These are phyloP conservation scores for Labia minor DNA, from an alignment of 2,888 invertebrate genomes.

Conservation along the genomic window DNA sequence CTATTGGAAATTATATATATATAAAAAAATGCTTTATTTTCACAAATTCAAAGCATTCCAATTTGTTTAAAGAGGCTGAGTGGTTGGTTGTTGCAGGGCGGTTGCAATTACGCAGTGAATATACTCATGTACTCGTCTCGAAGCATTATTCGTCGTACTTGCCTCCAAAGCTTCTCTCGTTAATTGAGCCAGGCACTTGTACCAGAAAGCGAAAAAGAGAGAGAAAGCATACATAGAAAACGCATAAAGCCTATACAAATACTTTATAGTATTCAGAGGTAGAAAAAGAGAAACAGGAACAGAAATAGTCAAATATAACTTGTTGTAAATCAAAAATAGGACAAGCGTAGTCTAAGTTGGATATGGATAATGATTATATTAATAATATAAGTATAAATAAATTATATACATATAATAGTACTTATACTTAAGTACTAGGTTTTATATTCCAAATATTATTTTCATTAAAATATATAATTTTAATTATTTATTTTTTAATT, in stretches of 20 bases:
- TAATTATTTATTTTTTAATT: no score
- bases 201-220: not conserved
- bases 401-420: no score
- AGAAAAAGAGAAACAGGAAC: no score
- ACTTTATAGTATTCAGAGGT: not conserved
- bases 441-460: no score
- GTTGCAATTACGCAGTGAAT: not conserved
- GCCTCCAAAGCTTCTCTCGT: not conserved
- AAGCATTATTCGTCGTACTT: not conserved
- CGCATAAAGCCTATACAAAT: conserved; percentile 13
- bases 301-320: no score
- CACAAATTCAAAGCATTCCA: not conserved
- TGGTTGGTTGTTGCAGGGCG: not conserved
- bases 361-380: no score
- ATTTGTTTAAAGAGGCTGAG: conserved; percentile 4
- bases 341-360: no score
- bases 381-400: no score
- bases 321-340: no score
- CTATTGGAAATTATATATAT: not conserved
- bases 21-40: not conserved
- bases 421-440: no score
- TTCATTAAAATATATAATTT: no score
- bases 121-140: not conserved
- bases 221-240: not conserved
- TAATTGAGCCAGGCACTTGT: not conserved